phyloP scores from a whole-genome alignment of 2,797 vertebrate genomes.

The Poeciliopsis infans region DNA sequence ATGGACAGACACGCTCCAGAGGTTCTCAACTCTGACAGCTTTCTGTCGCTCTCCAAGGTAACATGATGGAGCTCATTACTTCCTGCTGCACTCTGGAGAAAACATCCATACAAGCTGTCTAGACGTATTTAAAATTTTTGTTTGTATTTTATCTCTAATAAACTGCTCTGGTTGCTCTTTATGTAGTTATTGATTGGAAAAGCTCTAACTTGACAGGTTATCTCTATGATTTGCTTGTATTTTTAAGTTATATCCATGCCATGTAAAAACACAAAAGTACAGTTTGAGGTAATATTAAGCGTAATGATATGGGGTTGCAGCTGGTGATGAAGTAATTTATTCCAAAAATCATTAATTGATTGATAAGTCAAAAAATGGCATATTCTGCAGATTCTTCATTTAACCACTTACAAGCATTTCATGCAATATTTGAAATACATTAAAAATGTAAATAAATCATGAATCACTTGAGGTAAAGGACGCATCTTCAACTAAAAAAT shows the following conservation, averaged over 20 bases:
- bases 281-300: background rate
- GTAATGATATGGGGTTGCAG: background rate
- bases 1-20: slow-evolving; percentile 96
- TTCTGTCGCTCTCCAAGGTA: slow-evolving; percentile 94
- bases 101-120: background rate
- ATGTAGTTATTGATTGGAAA: background rate
- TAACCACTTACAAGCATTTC: too few species aligned
- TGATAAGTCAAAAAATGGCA: too few species aligned
- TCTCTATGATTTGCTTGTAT: background rate
- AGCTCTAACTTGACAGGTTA: background rate
- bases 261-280: background rate
- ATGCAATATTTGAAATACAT: too few species aligned
- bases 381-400: too few species aligned
- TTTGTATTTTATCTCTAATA: background rate
- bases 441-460: too few species aligned
- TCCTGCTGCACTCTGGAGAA: background rate
- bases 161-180: background rate
- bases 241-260: background rate
- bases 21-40: slow-evolving; percentile 91
- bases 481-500: too few species aligned
- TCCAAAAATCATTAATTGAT: too few species aligned
- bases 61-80: background rate
- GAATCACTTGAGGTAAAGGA: too few species aligned
- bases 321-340: too few species aligned
- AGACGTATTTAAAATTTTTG: background rate